These are phyloP conservation scores for Pseudobourletiella spinata DNA, from an alignment of 1,140 invertebrate genomes.

Conservation along the genomic window DNA sequence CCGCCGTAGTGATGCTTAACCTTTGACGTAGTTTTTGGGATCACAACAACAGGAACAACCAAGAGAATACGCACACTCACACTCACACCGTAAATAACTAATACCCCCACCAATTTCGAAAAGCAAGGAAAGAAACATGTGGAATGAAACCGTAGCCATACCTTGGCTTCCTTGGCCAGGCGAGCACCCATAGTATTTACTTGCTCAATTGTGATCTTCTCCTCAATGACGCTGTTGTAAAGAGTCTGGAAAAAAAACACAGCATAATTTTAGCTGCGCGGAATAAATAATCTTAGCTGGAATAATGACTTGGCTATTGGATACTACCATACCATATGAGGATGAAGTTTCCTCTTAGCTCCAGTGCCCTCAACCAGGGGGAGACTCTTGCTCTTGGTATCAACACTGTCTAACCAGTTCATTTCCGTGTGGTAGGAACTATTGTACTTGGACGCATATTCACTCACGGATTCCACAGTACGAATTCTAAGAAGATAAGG, in stretches of 20 bases:
- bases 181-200: conserved; percentile 90
- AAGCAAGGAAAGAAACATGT: too few relatives aligned
- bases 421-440: conserved; percentile 76
- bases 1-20: too few relatives aligned
- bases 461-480: conserved; percentile 74
- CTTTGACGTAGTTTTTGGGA: too few relatives aligned
- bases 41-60: too few relatives aligned
- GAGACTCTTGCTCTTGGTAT: conserved; percentile 59
- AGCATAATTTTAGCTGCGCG: too few relatives aligned
- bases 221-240: conserved; percentile 79
- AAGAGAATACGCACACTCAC: too few relatives aligned
- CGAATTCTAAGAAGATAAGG: conserved; percentile 60
- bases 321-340: conserved; percentile 76
- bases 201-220: conserved; percentile 84
- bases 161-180: conserved; percentile 95
- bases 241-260: conserved; percentile 54
- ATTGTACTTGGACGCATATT: conserved; percentile 74
- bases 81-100: too few relatives aligned
- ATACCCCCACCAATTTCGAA: too few relatives aligned
- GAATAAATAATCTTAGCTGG: too few relatives aligned
- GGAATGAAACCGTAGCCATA: conserved; percentile 53
- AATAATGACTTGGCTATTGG: too few relatives aligned
- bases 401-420: conserved; percentile 73
- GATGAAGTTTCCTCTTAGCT: conserved; percentile 62
- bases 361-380: conserved; percentile 57